Base-by-base conservation (phyloP, 2,113 vertebrate genomes). In the Sander vitreus region DNA sequence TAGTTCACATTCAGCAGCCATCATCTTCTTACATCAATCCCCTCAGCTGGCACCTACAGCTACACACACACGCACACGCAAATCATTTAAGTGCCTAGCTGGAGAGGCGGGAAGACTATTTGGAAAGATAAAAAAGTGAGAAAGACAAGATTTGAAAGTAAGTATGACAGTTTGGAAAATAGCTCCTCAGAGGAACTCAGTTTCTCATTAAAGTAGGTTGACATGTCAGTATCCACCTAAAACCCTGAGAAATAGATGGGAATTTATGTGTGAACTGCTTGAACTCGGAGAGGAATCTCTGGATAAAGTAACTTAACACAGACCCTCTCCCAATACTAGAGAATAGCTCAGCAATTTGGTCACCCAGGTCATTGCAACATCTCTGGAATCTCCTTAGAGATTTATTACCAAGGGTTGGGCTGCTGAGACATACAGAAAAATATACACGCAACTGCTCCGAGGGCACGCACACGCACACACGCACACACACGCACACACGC, bases 161-260 rank as follows among this genome's bases (percentile, higher is more conserved):
- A 5, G 55, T 66, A 30, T 57, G 25, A 73, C 33, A 81, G n/a
- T 64, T 62, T 62, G 36, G 25, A 76, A 48, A 36, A 43, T 6
- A 53, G 63, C 53, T 83, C 64, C 60, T 69, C 15, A 0, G 45
- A 73, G 51, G 21, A 51, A 78, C 78, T 78, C 72, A 0, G 84
- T 68, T 86, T 85, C 63, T 81, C 39, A 57, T 85, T 87, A 83
- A 53, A 72, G n/a, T 59, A 10, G 45, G 55, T 4, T 84, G 71
- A 85, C 43, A 77, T 76, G 80, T 77, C 72, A 80, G 47, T 30
- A 75, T 51, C 45, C 64, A 54, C 48, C 73, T 47, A 68, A 55
- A 72, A 51, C 81, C 3, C 27, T 62, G 78, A 83, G 55, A 69
- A 80, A 88, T 58, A n/a, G 39, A 51, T 54, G 54, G 9, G n/a